Conservation (phyloP, 2,113 vertebrate species). For the Neoarius graeffei region DNA sequence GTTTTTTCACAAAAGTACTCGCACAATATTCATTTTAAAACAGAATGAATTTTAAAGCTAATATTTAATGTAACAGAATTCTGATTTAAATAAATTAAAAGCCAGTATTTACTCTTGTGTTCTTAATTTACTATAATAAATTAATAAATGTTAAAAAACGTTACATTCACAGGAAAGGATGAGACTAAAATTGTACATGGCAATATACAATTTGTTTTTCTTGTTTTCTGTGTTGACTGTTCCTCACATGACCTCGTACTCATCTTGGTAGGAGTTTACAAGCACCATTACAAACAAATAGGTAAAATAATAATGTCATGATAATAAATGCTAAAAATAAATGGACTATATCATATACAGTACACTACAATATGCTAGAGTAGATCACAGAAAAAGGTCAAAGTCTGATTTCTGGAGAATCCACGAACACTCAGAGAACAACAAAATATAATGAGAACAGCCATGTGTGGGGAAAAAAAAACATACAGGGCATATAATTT, state of each 20-base stretch:
- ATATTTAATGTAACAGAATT: constrained; percentile 11
- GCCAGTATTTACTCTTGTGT: not conserved
- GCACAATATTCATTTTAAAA: not conserved
- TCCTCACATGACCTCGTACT: not conserved
- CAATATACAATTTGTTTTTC: not conserved
- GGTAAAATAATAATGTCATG: constrained; percentile 15
- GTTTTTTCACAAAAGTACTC: constrained; percentile 12
- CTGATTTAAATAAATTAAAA: not conserved
- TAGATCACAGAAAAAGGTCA: constrained; percentile 53
- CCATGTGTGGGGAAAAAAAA: constrained; percentile 36
- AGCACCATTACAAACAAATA: constrained; percentile 50
- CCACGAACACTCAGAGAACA: constrained; percentile 31
- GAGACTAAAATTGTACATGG: not conserved
- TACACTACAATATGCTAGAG: constrained; percentile 41
- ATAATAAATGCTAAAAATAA: constrained; percentile 1
- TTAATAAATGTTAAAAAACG: not conserved
- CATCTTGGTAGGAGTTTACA: constrained; percentile 17
- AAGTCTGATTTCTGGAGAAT: constrained; percentile 38
- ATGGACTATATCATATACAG: constrained; percentile 8
- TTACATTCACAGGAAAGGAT: not conserved
- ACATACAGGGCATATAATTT: constrained; percentile 62
- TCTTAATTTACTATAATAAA: not conserved
- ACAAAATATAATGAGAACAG: constrained; percentile 14
- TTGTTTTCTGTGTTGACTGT: not conserved
- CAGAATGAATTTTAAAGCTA: constrained; percentile 15